phyloP scores from a whole-genome alignment of 1,140 invertebrate species.

The Kradibia gibbosae region DNA sequence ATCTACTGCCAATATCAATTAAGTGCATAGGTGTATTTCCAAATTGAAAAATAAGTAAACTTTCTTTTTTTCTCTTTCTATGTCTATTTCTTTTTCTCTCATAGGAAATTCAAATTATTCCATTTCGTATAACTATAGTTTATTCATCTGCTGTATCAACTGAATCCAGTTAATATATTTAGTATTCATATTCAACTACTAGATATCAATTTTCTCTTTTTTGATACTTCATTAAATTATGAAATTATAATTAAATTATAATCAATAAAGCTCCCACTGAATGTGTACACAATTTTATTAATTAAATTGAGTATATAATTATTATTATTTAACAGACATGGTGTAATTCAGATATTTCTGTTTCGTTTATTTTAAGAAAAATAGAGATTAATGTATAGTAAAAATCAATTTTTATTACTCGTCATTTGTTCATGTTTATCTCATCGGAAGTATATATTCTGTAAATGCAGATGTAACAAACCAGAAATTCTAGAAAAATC shows the following conservation, averaged over 20 bases:
- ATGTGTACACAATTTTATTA: background rate
- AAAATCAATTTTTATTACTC: too few species aligned
- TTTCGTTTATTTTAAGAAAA: too few species aligned
- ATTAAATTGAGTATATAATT: background rate
- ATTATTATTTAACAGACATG: background rate
- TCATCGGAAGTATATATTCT: too few species aligned
- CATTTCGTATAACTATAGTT: slow-evolving; percentile 5
- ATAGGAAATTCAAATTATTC: slow-evolving; percentile 20
- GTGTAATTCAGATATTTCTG: background rate
- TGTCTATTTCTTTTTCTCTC: slow-evolving; percentile 12
- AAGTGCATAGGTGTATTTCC: slow-evolving; percentile 26
- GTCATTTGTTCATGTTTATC: too few species aligned
- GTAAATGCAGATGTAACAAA: too few species aligned
- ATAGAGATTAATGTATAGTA: too few species aligned
- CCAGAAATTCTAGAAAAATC: too few species aligned
- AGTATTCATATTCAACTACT: too few species aligned
- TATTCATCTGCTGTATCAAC: too few species aligned
- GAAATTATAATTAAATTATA: background rate
- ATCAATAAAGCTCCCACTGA: background rate
- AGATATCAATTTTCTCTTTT: background rate
- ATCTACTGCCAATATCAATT: slow-evolving; percentile 38
- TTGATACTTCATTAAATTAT: background rate
- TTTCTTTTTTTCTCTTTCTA: too few species aligned
- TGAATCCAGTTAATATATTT: too few species aligned
- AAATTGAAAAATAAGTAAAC: too few species aligned